Evolutionary conservation across 2,113 vertebrate species (phyloP).

Genomic region (Sterna hirundo): DNA sequence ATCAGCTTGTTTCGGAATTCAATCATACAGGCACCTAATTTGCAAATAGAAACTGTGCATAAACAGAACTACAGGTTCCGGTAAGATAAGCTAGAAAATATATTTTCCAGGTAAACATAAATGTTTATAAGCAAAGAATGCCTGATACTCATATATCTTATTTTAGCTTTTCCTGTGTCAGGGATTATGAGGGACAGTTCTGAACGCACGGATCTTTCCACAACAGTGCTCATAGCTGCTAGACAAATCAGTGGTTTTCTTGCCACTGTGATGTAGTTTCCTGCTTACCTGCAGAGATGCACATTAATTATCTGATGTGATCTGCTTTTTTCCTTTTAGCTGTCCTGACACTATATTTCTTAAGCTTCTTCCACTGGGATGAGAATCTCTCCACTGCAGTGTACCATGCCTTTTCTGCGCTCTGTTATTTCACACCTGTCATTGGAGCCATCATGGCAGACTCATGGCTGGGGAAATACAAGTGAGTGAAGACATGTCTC

Average conservation of each 20-base stretch:
- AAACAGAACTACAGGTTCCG: neutral
- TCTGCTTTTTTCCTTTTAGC: constrained; percentile 73
- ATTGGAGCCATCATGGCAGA: constrained; percentile 94
- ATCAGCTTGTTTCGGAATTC: neutral
- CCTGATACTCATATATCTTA: neutral
- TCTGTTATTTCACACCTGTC: constrained; percentile 96
- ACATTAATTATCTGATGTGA: neutral
- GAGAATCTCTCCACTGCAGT: constrained; percentile 90
- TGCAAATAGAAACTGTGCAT: neutral
- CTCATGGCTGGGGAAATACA: constrained; percentile 96
- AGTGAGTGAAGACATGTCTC: constrained; percentile 74
- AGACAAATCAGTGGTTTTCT: neutral
- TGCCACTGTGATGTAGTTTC: neutral
- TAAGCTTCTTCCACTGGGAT: constrained; percentile 90
- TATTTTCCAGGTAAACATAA: neutral
- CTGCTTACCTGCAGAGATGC: neutral
- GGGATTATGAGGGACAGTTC: neutral
- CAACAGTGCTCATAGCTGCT: neutral
- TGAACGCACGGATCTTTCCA: constrained; percentile 8
- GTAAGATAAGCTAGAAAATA: constrained; percentile 28
- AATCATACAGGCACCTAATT: neutral
- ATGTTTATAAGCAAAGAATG: neutral
- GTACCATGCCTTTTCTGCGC: constrained; percentile 92
- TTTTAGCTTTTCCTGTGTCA: neutral
- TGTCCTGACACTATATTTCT: constrained; percentile 92